Evolutionary conservation across 2,888 invertebrate species (phyloP), one percentile per base, ranked within the genome.

Genomic region (Chymomyza amoena): DNA sequence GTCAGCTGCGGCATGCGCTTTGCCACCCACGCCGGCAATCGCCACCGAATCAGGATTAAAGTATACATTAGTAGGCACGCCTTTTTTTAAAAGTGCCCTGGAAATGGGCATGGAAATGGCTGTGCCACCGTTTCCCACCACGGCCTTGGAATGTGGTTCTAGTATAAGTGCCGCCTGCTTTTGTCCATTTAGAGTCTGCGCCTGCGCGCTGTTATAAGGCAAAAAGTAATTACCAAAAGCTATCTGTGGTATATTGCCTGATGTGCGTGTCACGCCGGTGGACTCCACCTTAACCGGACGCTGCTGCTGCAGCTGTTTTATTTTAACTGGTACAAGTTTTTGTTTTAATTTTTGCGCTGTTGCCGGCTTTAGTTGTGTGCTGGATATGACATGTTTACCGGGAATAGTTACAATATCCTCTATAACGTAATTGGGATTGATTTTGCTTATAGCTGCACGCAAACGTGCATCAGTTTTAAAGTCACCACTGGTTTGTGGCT

Each of bases 1-100:
- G 89, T 95, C 95, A 67, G 96, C 95, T 86, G 95, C 94, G 0
- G 96, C 96, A 87, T 95, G 95, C 0, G 96, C 96, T 62, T 94
- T 93, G 9, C 96, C 96, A 5, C 95, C 95, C 45, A 95, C 95
- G 6, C 96, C 96, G 3, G 94, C 95, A 5, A 96, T 93, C 4
- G 96, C 96, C 0, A 95, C 93, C 0, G 95, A 95, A 72, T 93
- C 93, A 3, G 96, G 96, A 74, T 93, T 93, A 86, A 95, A 95
- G 20, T 94, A 91, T 61, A 96, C 93, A 72, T 94, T 93, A 0
- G 94, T 95, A 68, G 93, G 92, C 56, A 93, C 93, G 28, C 94
- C 94, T 75, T 93, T 92, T 67, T 93, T 93, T 16, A 95, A 91
- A 36, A 95, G 89, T 9, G 95, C 95, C 77, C 93, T 93, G 0